These are phyloP conservation scores for Simalia tracyae DNA, from an alignment of 2,797 vertebrate species.

Conservation along the genomic window DNA sequence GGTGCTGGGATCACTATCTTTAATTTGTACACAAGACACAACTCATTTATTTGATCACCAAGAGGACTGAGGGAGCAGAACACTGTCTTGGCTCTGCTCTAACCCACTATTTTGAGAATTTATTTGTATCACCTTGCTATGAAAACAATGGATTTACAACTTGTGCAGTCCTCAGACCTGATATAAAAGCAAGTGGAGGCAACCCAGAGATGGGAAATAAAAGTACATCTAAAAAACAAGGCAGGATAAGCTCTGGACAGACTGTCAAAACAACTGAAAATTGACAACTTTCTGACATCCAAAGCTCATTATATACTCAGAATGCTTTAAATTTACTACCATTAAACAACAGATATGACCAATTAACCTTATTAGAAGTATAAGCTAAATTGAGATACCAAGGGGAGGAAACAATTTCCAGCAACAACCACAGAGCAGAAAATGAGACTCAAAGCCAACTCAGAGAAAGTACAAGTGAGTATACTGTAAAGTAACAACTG, in stretches of 20 bases:
- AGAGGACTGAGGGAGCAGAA: neutral
- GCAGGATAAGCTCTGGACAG: neutral
- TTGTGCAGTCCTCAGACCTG: neutral
- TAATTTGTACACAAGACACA: neutral
- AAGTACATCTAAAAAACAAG: neutral
- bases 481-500: neutral
- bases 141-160: neutral
- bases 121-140: neutral
- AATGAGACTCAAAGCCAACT: neutral
- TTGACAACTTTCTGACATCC: constrained; percentile 7
- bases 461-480: neutral
- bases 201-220: neutral
- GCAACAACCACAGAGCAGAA: neutral
- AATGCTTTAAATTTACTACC: neutral
- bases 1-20: neutral
- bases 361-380: neutral
- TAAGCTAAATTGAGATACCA: neutral
- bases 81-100: neutral
- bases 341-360: neutral
- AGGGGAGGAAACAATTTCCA: constrained; percentile 17
- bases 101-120: neutral
- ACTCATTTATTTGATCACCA: neutral
- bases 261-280: neutral
- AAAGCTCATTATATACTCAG: neutral
- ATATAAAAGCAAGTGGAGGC: neutral